These are phyloP conservation scores for Andrena cerasifolii DNA, from an alignment of 1,140 invertebrate genomes.

Conservation along the genomic window DNA sequence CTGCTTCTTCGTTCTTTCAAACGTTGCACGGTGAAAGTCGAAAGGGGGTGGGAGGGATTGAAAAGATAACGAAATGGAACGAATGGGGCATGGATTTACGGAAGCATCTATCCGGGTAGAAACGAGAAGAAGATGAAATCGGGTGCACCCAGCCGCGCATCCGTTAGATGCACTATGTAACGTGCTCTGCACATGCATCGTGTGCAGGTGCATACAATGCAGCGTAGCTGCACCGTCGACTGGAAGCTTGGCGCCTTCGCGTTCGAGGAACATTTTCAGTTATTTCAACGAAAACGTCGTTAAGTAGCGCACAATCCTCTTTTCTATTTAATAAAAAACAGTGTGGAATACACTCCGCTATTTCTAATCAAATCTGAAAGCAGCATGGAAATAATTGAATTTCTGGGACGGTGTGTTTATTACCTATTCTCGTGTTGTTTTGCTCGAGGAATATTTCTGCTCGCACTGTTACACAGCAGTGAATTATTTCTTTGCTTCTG, in stretches of 20 bases:
- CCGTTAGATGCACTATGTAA: conserved; percentile 11
- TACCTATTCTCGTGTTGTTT: too few species aligned
- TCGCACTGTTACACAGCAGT: too few species aligned
- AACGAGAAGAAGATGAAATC: conserved; percentile 47
- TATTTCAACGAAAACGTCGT: neutral
- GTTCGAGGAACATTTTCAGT: neutral
- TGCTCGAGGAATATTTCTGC: too few species aligned
- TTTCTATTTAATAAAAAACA: neutral
- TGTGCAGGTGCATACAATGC: neutral
- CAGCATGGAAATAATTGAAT: too few species aligned
- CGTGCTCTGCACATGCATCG: neutral
- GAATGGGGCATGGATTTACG: conserved; percentile 46
- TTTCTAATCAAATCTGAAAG: too few species aligned
- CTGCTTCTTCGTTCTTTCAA: neutral
- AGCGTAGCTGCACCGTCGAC: neutral
- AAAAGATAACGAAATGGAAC: conserved; percentile 46
- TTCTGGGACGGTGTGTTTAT: too few species aligned
- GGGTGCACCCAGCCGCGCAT: conserved; percentile 27
- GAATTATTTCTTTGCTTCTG: neutral
- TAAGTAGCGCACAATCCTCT: neutral
- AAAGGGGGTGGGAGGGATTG: neutral
- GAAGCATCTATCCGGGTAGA: conserved; percentile 31
- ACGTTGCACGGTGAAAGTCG: neutral
- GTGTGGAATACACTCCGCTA: too few species aligned
- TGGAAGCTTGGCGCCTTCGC: neutral